Evolutionary conservation across 1,140 invertebrate species (phyloP), one percentile per base, ranked within the genome.

Genomic region (Grapholita molesta): DNA sequence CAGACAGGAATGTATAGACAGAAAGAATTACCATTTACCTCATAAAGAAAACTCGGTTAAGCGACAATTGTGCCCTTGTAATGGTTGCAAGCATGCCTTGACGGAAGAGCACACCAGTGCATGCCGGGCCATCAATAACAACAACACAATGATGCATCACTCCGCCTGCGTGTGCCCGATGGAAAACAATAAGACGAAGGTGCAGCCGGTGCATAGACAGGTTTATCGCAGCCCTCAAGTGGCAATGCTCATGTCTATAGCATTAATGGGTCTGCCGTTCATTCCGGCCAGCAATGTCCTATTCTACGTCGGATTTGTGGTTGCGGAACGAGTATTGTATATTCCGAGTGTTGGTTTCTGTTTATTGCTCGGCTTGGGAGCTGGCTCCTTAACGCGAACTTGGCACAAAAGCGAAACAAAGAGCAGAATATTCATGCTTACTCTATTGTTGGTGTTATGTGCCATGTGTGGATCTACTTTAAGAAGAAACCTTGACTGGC

Each of bases 291-390:
- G 96, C 68, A 99, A 99, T 93, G 89, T 96, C 65, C 95, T 99
- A 86, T 99, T 99, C 92, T 98, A 98, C 80, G 98, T 99, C 67
- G 98, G 98, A 6, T 99, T 99, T 88, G 98, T 99, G 24, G 96
- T 99, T 7, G 98, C 98, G 33, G 98, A 99, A 92, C 93, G 98
- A 72, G 96, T 99, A 65, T 93, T 99, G 21, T 99, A 99, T 89
- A 94, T 99, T 80, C 98, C 98, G 28, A 99, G 97, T 89, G 97
- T 99, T 76, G 99, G 99, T 32, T 98, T 96, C 89, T 99, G 97
- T 91, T 93, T 99, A 73, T 92, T 99, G 42, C 92, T 98, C 12
- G 97, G 96, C 15, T 92, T 97, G 38, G 96, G 95, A 2, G 93
- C 94, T 68, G 93, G 94, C 66, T 73, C 77, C 35, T 70, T 91